Conservation (phyloP, 1,140 invertebrate species). For the Aleiodes sp. region DNA sequence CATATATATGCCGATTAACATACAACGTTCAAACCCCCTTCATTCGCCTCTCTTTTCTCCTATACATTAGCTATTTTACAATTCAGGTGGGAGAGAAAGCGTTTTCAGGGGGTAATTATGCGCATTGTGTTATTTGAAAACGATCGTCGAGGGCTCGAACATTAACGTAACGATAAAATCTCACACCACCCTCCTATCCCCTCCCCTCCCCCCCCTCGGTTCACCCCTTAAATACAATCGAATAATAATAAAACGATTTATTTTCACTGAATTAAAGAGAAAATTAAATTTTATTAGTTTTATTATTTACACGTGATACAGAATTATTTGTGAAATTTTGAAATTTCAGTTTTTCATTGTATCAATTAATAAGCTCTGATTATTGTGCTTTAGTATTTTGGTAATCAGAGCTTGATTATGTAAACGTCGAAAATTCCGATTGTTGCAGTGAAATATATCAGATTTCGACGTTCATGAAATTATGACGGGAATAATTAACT, state of each 20-base stretch:
- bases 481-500: no score
- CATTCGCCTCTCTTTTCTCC: neutral
- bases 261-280: no score
- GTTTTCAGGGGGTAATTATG: slow-evolving; percentile 30
- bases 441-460: no score
- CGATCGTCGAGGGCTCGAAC: slow-evolving; percentile 31
- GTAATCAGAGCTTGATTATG: no score
- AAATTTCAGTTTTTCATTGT: no score
- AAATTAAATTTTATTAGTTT: no score
- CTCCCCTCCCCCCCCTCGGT: neutral
- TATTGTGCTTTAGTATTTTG: no score
- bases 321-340: no score
- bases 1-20: slow-evolving; percentile 9
- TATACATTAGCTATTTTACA: neutral
- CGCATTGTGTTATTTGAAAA: slow-evolving; percentile 40
- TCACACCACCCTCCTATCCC: slow-evolving; percentile 31
- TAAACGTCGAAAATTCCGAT: no score
- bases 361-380: no score
- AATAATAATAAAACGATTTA: neutral
- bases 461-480: no score
- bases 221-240: neutral
- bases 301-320: neutral
- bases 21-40: neutral
- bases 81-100: neutral
- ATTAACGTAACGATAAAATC: slow-evolving; percentile 29